These are phyloP conservation scores for Epinephelus malabaricus DNA, from an alignment of 2,797 vertebrate species.

Conservation along the genomic window DNA sequence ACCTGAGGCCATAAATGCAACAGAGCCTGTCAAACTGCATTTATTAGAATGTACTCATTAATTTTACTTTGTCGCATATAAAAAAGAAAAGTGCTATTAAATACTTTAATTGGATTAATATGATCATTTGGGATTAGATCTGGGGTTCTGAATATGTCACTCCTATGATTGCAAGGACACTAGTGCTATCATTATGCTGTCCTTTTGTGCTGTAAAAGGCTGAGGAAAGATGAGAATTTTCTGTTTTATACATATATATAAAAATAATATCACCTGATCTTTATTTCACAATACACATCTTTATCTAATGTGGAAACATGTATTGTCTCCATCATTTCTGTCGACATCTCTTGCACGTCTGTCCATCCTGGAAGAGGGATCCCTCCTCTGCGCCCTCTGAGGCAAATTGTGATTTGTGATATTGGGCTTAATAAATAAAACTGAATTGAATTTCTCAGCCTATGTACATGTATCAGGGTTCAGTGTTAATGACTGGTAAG, in stretches of 20 bases:
- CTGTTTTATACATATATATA: background rate
- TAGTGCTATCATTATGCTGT: background rate
- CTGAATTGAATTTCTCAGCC: no score
- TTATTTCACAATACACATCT: background rate
- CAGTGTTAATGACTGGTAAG: no score
- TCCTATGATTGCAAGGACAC: background rate
- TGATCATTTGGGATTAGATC: conserved; percentile 54
- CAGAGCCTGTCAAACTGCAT: conserved; percentile 71
- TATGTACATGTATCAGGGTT: no score
- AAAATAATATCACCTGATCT: background rate
- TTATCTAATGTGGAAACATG: background rate
- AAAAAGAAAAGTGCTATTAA: conserved; percentile 34
- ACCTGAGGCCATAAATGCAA: conserved; percentile 70
- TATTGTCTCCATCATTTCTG: no score
- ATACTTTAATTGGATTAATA: conserved; percentile 65
- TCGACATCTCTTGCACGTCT: no score
- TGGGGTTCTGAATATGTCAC: conserved; percentile 25
- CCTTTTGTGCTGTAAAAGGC: background rate
- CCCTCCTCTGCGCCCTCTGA: no score
- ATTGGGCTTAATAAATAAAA: no score
- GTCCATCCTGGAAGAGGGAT: no score
- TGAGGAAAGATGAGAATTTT: background rate
- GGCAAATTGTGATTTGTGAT: no score
- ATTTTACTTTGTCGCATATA: conserved; percentile 59
- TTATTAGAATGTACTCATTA: conserved; percentile 73